Conservation (phyloP, 2,888 invertebrate species). For the Pyrrhia umbra region DNA sequence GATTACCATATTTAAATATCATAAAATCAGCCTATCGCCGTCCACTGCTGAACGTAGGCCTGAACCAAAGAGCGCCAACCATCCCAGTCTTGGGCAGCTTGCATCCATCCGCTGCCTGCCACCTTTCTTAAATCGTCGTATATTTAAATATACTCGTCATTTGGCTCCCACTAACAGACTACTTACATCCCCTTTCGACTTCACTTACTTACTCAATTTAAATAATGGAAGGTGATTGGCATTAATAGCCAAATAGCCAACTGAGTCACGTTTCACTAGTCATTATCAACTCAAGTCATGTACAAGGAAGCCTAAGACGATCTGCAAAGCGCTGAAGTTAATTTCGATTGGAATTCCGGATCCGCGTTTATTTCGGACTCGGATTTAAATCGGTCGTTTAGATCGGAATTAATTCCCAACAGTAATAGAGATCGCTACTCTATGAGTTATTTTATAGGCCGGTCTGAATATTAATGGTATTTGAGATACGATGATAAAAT, state of each 20-base stretch:
- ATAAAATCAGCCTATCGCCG: too few species aligned
- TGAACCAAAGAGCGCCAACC: too few species aligned
- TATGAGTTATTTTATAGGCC: conserved; percentile 38
- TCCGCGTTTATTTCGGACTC: conserved; percentile 12
- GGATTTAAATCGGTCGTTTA: conserved; percentile 38
- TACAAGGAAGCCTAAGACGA: conserved; percentile 32
- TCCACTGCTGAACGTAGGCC: too few species aligned
- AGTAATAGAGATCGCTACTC: conserved; percentile 40
- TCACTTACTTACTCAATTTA: conserved; percentile 18
- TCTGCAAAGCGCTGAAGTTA: conserved; percentile 37
- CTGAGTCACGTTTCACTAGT: conserved; percentile 23
- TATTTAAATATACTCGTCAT: too few species aligned
- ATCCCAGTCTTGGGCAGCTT: too few species aligned
- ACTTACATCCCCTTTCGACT: too few species aligned
- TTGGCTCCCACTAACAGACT: neutral
- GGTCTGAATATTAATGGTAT: conserved; percentile 27
- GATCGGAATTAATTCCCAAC: conserved; percentile 27
- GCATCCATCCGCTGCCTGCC: too few species aligned
- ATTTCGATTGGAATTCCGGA: conserved; percentile 40
- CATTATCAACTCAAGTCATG: conserved; percentile 43
- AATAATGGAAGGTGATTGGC: conserved; percentile 37
- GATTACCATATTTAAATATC: too few species aligned
- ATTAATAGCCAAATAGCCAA: conserved; percentile 21
- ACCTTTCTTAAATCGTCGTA: too few species aligned
- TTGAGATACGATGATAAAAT: conserved; percentile 28